Conservation (phyloP, 1,140 invertebrate species). For the Teleopsis dalmanni region DNA sequence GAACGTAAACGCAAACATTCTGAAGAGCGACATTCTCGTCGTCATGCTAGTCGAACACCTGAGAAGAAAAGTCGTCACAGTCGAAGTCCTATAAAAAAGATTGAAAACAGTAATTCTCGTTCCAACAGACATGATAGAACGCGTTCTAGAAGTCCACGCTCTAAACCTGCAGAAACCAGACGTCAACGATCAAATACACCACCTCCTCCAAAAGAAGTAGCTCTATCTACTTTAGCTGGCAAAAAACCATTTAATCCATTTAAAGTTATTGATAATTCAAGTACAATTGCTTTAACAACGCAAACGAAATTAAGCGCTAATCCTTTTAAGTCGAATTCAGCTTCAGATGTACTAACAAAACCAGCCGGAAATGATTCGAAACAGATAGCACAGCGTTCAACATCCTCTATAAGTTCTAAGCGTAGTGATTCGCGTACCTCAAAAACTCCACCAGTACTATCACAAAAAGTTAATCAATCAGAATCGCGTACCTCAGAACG, state of each 20-base stretch:
- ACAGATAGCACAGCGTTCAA: too few species aligned
- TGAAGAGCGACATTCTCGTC: not conserved
- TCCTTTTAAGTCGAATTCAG: constrained; percentile 10
- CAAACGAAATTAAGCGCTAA: not conserved
- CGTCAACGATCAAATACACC: constrained; percentile 5
- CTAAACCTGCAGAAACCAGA: constrained; percentile 3
- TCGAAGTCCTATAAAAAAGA: constrained; percentile 1
- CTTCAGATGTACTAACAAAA: not conserved
- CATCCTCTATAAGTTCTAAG: too few species aligned
- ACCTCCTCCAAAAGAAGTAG: not conserved
- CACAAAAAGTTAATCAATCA: too few species aligned
- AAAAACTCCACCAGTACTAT: too few species aligned
- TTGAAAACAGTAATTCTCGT: not conserved
- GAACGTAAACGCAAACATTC: constrained; percentile 9
- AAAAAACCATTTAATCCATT: constrained; percentile 8
- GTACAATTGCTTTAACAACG: not conserved
- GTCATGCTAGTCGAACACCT: constrained; percentile 3
- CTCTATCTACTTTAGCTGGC: not conserved
- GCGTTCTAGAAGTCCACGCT: constrained; percentile 10
- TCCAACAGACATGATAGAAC: constrained; percentile 16
- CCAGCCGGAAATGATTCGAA: not conserved
- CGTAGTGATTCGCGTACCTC: too few species aligned
- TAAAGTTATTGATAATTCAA: not conserved
- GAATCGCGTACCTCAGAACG: too few species aligned
- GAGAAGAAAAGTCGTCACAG: constrained; percentile 4